These are phyloP conservation scores for Scolanthus callimorphus DNA, from an alignment of 92 coral and sea anemone species.

Conservation along the genomic window DNA sequence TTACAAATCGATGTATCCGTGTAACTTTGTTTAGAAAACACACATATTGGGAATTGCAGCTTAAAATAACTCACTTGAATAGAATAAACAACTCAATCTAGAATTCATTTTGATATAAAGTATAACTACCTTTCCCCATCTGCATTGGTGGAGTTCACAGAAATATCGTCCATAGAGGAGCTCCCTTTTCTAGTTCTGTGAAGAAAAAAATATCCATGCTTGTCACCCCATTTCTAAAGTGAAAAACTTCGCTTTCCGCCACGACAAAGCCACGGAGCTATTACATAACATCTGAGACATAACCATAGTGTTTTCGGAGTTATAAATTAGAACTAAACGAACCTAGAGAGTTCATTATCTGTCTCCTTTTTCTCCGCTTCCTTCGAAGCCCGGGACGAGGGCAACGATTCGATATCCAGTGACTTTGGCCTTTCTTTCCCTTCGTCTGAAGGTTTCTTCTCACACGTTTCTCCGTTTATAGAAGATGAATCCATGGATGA, in stretches of 20 bases:
- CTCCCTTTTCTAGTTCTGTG: background rate
- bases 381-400: background rate
- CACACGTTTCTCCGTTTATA: slow-evolving; percentile 15
- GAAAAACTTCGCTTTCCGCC: too few species aligned
- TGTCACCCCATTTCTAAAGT: too few species aligned
- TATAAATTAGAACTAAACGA: background rate
- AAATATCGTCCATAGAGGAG: background rate
- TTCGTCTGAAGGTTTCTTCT: slow-evolving; percentile 10
- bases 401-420: slow-evolving; percentile 29
- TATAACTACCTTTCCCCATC: background rate
- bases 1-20: too few species aligned
- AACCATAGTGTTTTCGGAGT: background rate
- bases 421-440: slow-evolving; percentile 49
- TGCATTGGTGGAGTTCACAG: background rate
- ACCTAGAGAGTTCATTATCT: background rate
- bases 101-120: too few species aligned
- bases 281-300: too few species aligned
- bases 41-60: too few species aligned
- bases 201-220: too few species aligned
- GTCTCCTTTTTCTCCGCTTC: background rate
- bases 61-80: too few species aligned
- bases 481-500: slow-evolving; percentile 19
- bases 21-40: too few species aligned
- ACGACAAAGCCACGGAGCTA: too few species aligned
- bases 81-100: too few species aligned